Evolutionary conservation across 2,113 vertebrate genomes (phyloP).

Genomic region (Rhegmatorhina hoffmannsi): DNA sequence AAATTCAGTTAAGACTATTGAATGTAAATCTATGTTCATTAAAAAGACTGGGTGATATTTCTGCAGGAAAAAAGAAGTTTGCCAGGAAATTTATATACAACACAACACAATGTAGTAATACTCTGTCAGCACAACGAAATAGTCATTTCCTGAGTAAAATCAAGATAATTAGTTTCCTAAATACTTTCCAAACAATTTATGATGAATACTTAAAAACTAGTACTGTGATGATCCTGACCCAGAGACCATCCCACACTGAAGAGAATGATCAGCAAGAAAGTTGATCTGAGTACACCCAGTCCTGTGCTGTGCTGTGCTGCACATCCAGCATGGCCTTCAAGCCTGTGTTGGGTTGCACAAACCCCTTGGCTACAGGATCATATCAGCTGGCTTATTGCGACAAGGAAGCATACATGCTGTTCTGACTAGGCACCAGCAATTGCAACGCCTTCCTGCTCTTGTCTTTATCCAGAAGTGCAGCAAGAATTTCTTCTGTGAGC

Average conservation of each 20-base stretch:
- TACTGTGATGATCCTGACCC: not conserved
- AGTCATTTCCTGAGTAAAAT: not conserved
- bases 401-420: not conserved
- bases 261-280: not conserved
- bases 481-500: rapidly evolving
- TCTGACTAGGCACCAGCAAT: not conserved
- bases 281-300: not conserved
- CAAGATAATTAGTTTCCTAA: not conserved
- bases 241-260: not conserved
- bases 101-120: not conserved
- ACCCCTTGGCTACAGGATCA: not conserved
- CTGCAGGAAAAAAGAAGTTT: not conserved
- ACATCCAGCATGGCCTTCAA: rapidly evolving
- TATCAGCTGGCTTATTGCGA: not conserved
- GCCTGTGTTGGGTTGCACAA: not conserved
- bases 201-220: not conserved
- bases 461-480: not conserved
- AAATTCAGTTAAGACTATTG: not conserved
- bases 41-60: not conserved
- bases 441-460: not conserved
- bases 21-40: not conserved
- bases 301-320: rapidly evolving
- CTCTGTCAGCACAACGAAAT: not conserved
- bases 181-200: not conserved
- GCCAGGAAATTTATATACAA: not conserved